Conservation (phyloP, 2,113 vertebrate species). For the Synodontis membranacea region DNA sequence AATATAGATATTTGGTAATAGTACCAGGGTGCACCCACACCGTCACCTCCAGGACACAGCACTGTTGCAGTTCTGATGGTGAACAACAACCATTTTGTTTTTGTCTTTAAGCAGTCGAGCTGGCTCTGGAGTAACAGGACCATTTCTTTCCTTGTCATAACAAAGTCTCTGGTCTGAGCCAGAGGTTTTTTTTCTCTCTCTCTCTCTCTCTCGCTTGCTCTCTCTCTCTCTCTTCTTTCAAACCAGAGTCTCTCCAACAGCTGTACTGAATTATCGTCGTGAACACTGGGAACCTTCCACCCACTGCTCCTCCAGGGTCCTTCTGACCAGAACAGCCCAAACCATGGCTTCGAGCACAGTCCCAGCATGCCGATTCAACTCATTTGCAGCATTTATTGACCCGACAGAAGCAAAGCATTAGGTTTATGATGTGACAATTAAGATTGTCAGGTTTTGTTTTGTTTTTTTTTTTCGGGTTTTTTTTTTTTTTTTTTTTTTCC, state of each 20-base stretch:
- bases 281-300: conserved; percentile 54
- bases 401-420: conserved; percentile 23
- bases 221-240: conserved; percentile 37
- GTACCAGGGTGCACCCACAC: background rate
- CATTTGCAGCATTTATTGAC: conserved; percentile 29
- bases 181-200: conserved; percentile 40
- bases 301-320: conserved; percentile 49
- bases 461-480: background rate
- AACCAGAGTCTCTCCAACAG: conserved; percentile 55
- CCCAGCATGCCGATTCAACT: conserved; percentile 34
- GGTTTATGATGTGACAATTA: conserved; percentile 25
- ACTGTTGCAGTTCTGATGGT: conserved; percentile 18
- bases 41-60: background rate
- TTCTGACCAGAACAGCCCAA: conserved; percentile 44
- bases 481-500: too few relatives aligned
- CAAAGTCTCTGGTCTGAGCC: conserved; percentile 52
- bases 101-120: conserved; percentile 46
- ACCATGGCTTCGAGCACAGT: conserved; percentile 34
- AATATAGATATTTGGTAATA: background rate
- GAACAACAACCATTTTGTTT: conserved; percentile 53
- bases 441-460: background rate
- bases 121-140: conserved; percentile 53
- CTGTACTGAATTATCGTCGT: conserved; percentile 59
- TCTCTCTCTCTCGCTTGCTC: conserved; percentile 11
- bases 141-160: conserved; percentile 63